These are phyloP conservation scores for Gila orcuttii DNA, from an alignment of 2,113 vertebrate species.

Conservation along the genomic window DNA sequence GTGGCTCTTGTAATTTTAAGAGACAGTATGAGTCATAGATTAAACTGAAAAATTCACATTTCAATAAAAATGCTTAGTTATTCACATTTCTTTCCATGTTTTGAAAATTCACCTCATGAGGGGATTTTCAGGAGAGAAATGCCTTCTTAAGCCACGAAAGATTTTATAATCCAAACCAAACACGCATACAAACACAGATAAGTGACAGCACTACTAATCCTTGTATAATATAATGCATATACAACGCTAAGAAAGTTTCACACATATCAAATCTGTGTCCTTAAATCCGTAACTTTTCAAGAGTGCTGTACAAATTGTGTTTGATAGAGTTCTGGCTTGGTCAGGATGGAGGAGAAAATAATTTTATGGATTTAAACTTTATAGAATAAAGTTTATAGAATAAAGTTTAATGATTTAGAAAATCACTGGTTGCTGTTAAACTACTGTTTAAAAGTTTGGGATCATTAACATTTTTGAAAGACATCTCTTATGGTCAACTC, in stretches of 20 bases:
- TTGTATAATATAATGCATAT: background rate
- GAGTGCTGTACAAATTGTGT: background rate
- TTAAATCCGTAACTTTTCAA: slow-evolving; percentile 4
- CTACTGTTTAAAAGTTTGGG: background rate
- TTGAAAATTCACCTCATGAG: slow-evolving; percentile 2
- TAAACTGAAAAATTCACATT: background rate
- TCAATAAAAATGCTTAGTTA: background rate
- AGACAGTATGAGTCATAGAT: background rate
- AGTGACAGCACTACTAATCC: slow-evolving; percentile 42
- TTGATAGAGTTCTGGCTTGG: slow-evolving; percentile 6
- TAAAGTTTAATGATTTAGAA: slow-evolving; percentile 8
- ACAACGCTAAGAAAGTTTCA: slow-evolving; percentile 20
- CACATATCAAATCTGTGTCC: slow-evolving; percentile 9
- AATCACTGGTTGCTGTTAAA: background rate
- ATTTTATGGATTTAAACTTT: slow-evolving; percentile 18
- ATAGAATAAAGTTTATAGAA: slow-evolving; percentile 2
- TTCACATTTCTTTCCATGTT: background rate
- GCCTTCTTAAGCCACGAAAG: background rate
- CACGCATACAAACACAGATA: background rate
- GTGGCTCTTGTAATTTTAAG: slow-evolving; percentile 1
- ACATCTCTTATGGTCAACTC: background rate
- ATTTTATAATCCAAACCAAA: slow-evolving; percentile 12
- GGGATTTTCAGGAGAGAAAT: slow-evolving; percentile 13
- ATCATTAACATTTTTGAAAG: no score
- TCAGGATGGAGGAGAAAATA: slow-evolving; percentile 59